Conservation (phyloP, 1,140 invertebrate genomes). For the Drosophila arawakana region DNA sequence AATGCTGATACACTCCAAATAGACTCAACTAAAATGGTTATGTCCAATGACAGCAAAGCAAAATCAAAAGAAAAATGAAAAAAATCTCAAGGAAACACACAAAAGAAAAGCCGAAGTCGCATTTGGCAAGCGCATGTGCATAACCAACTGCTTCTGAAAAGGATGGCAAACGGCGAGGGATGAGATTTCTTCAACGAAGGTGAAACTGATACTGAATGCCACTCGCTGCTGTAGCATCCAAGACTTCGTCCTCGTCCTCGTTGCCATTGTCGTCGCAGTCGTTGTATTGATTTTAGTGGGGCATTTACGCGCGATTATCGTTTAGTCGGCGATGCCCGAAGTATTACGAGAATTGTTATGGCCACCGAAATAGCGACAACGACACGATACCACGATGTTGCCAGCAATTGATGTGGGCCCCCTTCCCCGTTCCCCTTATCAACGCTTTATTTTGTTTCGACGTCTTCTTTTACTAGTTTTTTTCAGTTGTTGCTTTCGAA, state of each 20-base stretch:
- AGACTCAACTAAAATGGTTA: conserved; percentile 53
- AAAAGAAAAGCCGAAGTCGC: conserved; percentile 19
- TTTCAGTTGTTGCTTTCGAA: conserved; percentile 33
- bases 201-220: conserved; percentile 66
- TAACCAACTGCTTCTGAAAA: conserved; percentile 50
- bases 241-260: conserved; percentile 15
- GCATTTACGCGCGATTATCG: conserved; percentile 82
- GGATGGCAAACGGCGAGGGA: conserved; percentile 56
- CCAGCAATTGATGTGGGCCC: conserved; percentile 51
- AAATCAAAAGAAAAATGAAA: conserved; percentile 8
- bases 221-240: conserved; percentile 41
- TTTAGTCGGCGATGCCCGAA: conserved; percentile 81
- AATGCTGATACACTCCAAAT: conserved; percentile 61
- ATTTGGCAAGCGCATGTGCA: conserved; percentile 71
- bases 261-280: conserved; percentile 57
- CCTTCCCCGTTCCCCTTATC: neutral
- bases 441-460: conserved; percentile 1
- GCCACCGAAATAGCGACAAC: conserved; percentile 74
- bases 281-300: conserved; percentile 81
- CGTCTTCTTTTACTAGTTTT: conserved; percentile 37
- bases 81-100: conserved; percentile 20
- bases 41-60: conserved; percentile 8
- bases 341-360: conserved; percentile 82
- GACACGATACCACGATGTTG: conserved; percentile 61
- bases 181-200: conserved; percentile 52